Evolutionary conservation across 2,888 invertebrate species (phyloP).

Genomic region (Scaptomyza flava): DNA sequence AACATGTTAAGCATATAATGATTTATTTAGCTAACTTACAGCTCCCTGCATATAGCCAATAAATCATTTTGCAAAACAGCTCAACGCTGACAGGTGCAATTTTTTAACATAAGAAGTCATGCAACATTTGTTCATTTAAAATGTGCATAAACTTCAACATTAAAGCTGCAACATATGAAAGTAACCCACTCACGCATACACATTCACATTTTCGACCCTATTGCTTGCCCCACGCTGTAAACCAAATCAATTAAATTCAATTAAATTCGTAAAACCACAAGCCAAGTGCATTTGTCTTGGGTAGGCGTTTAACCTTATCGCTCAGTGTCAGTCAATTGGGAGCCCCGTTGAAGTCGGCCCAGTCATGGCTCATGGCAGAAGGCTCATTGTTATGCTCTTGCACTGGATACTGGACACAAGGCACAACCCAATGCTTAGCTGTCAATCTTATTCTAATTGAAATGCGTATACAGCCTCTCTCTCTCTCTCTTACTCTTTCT

Average conservation of each 20-base stretch:
- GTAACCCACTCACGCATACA: constrained; percentile 1
- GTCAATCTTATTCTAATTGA: constrained; percentile 75
- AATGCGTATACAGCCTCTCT: constrained; percentile 44
- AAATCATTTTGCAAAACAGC: constrained; percentile 58
- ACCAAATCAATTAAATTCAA: constrained; percentile 78
- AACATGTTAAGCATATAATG: constrained; percentile 57
- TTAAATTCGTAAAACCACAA: constrained; percentile 73
- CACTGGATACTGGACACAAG: not conserved
- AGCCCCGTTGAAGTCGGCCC: constrained; percentile 12
- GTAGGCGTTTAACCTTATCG: constrained; percentile 60
- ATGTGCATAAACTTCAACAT: constrained; percentile 31
- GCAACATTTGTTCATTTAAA: constrained; percentile 51
- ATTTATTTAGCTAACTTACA: constrained; percentile 53
- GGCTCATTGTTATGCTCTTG: constrained; percentile 43
- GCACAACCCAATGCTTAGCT: constrained; percentile 44
- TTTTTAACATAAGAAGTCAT: constrained; percentile 61
- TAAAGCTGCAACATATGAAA: constrained; percentile 33
- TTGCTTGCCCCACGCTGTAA: constrained; percentile 21
- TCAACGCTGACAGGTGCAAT: constrained; percentile 71
- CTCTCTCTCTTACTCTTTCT: constrained; percentile 6
- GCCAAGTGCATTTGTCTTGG: constrained; percentile 65
- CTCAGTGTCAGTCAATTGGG: constrained; percentile 28
- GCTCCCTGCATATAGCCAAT: constrained; percentile 47
- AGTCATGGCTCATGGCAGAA: constrained; percentile 1
- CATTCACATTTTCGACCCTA: not conserved